Conservation (phyloP, 2,797 vertebrate genomes). For the Toxotes lorentzi region DNA sequence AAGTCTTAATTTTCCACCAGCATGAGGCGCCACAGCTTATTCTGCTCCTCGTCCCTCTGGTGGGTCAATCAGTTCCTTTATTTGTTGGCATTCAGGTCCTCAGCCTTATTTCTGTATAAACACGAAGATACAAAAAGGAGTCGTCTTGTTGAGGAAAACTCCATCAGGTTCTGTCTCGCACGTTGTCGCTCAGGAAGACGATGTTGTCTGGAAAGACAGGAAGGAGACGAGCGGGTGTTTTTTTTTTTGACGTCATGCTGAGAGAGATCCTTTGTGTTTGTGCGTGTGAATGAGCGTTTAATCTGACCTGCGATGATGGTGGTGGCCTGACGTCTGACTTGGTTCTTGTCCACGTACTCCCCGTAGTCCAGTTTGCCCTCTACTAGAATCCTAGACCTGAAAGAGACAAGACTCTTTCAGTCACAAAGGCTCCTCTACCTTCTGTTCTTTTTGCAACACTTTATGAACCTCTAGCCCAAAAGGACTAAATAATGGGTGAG, state of each 20-base stretch:
- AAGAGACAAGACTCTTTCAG: too few relatives aligned
- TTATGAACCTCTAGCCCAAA: too few relatives aligned
- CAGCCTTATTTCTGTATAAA: slow-evolving; percentile 33
- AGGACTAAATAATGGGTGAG: too few relatives aligned
- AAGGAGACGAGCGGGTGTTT: not conserved
- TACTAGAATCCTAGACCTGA: slow-evolving; percentile 90
- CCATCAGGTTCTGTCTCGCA: slow-evolving; percentile 86
- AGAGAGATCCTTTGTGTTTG: accelerated
- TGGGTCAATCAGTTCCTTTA: slow-evolving; percentile 14
- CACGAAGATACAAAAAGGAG: slow-evolving; percentile 50
- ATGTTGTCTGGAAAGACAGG: slow-evolving; percentile 90
- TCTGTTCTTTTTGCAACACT: too few relatives aligned
- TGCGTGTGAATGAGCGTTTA: not conserved
- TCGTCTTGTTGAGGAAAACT: not conserved
- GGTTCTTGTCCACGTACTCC: slow-evolving; percentile 97
- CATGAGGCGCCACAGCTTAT: slow-evolving; percentile 24
- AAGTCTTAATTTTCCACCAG: slow-evolving; percentile 26
- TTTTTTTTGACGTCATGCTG: accelerated
- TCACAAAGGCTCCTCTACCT: too few relatives aligned
- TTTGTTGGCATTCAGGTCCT: slow-evolving; percentile 12
- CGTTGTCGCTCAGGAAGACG: slow-evolving; percentile 92
- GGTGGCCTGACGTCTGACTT: slow-evolving; percentile 94
- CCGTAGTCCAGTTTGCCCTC: slow-evolving; percentile 98
- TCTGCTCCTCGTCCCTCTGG: slow-evolving; percentile 10
- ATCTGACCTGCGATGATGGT: slow-evolving; percentile 95